Percentiles rank a stretch among this genome's conserved stretches.
phyloP scores from a whole-genome alignment of 2,888 invertebrate species.

The Stomorhina lunata region DNA sequence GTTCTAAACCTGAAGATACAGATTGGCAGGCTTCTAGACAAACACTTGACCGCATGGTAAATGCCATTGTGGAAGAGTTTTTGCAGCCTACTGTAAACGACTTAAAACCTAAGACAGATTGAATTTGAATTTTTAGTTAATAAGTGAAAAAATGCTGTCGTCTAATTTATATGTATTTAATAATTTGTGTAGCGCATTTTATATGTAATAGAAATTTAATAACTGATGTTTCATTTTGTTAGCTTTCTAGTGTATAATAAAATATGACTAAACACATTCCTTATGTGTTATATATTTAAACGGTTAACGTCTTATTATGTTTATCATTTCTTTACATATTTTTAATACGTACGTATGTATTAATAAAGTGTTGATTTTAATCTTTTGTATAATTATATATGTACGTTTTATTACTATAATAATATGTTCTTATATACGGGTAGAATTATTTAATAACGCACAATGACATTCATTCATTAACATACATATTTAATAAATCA shows the following conservation, averaged over 20 bases:
- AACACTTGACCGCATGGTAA: constrained; percentile 87
- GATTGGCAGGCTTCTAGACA: constrained; percentile 83
- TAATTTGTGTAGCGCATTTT: not conserved
- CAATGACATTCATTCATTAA: no score
- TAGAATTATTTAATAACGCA: no score
- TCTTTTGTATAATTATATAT: no score
- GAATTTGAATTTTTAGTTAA: constrained; percentile 55
- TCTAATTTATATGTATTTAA: not conserved
- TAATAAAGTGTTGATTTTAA: no score
- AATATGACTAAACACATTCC: constrained; percentile 10
- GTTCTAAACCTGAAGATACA: constrained; percentile 84
- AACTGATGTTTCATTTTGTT: not conserved
- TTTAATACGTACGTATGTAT: no score
- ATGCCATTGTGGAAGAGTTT: constrained; percentile 88
- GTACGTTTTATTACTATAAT: no score
- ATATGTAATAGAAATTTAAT: not conserved
- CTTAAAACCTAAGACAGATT: constrained; percentile 76
- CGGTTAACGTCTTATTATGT: not conserved
- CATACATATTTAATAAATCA: no score
- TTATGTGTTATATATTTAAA: not conserved
- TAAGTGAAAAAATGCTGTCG: not conserved
- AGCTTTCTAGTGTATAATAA: not conserved
- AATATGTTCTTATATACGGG: no score
- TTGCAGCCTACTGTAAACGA: constrained; percentile 88
- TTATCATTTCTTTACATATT: no score